Evolutionary conservation across 2,113 vertebrate genomes (phyloP), one percentile per base, ranked within the genome.

Genomic region (Sitta europaea): DNA sequence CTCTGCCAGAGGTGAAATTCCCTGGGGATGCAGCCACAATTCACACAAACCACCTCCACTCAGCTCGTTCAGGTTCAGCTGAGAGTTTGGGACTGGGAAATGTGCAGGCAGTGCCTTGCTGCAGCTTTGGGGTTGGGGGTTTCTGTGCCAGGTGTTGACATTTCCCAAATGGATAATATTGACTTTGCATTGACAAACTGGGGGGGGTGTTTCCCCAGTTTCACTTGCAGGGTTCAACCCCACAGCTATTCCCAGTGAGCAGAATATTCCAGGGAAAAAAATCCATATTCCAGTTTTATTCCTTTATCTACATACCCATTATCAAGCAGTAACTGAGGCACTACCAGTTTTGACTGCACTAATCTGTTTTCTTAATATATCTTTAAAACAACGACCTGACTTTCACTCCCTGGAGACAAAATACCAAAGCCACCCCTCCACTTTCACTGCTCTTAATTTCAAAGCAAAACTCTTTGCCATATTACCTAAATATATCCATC

Each of bases 21-120:
- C 83, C 36, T 5, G 4, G 20, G 61, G 43, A 18, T 14, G 21
- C 59, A 74, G 23, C 19, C 29, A 14, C 35, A 40, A 1, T 9
- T 29, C 42, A 3, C 1, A 31, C 25, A 31, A 58, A 58, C 12
- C 42, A 29, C 4, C n/a, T 2, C 2, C 29, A 14, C 13, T 0
- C 0, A 11, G 43, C 35, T 75, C 51, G 13, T 51, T 27, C 2
- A 7, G 53, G 53, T 10, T 18, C 71, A 51, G 31, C 51, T 66
- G 61, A 18, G 62, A 8, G 8, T 11, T 3, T 58, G 83, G 43
- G 51, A 22, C 8, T 14, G 61, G 36, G 71, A 10, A n/a, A 18
- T 36, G 12, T 47, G 29, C 35, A 67, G 65, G 40, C 27, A 80
- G 18, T 10, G 21, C 19, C 47, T 40, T 33, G 28, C 38, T 76